Evolutionary conservation across 2,888 invertebrate genomes (phyloP).

Genomic region (Agonopterix alstromeriana): DNA sequence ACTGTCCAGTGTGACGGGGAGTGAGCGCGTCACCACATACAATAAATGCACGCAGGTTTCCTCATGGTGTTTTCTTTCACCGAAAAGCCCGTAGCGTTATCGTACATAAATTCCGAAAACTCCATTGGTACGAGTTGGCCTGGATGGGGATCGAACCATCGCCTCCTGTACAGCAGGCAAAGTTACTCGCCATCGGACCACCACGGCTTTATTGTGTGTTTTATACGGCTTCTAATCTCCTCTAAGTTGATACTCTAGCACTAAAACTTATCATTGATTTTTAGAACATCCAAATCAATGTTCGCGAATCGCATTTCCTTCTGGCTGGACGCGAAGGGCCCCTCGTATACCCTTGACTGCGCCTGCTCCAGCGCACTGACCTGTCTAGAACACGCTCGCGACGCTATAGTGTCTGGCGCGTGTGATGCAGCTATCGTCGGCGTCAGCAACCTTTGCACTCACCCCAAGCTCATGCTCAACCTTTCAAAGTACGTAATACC

Average conservation of each 20-base stretch:
- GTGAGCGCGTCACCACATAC: too few relatives aligned
- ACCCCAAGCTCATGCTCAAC: neutral
- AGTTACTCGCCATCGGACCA: too few relatives aligned
- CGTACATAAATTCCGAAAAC: too few relatives aligned
- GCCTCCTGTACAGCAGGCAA: too few relatives aligned
- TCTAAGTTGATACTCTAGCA: neutral
- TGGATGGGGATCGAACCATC: too few relatives aligned
- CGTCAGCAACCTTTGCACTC: neutral
- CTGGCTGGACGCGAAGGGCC: slow-evolving; percentile 16
- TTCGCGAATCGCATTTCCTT: slow-evolving; percentile 17
- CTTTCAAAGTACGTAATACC: too few relatives aligned
- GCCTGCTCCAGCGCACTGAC: slow-evolving; percentile 12
- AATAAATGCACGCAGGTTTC: too few relatives aligned
- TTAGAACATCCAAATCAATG: slow-evolving; percentile 11
- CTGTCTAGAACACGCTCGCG: slow-evolving; percentile 14
- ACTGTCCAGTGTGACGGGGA: too few relatives aligned
- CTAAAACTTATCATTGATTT: neutral
- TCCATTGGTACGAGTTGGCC: too few relatives aligned
- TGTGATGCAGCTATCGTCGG: slow-evolving; percentile 57
- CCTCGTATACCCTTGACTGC: slow-evolving; percentile 12
- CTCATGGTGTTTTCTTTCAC: too few relatives aligned
- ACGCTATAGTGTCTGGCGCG: slow-evolving; percentile 10
- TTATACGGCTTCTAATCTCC: neutral
- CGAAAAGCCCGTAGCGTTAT: too few relatives aligned
- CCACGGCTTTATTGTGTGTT: too few relatives aligned